Evolutionary conservation across 92 coral and sea anemone genomes (phyloP).

Genomic region (Phenganax marumi): DNA sequence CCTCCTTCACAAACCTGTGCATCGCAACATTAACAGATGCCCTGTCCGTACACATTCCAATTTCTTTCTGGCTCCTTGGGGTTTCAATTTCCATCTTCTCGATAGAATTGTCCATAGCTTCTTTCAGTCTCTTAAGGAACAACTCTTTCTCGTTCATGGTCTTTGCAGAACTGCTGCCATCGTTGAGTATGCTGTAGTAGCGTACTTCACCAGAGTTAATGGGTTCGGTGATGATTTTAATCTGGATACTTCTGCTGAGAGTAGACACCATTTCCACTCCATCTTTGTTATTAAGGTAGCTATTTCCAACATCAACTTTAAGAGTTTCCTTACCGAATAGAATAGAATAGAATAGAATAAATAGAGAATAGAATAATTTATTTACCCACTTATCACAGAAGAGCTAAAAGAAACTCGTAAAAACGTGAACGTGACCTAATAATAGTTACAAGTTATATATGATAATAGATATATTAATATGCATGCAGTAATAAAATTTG

Average conservation of each 20-base stretch:
- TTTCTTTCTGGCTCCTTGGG: not conserved
- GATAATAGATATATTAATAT: not conserved
- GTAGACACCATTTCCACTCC: not conserved
- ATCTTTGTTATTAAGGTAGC: constrained; percentile 12
- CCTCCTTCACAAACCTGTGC: constrained; percentile 7
- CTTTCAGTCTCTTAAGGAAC: constrained; percentile 16
- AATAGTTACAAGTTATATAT: not conserved
- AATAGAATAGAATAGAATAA: too few species aligned
- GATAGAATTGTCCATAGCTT: not conserved
- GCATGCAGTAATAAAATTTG: not conserved
- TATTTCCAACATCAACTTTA: not conserved
- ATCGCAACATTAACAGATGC: constrained; percentile 7
- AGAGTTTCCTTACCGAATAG: not conserved
- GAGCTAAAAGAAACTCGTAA: too few species aligned
- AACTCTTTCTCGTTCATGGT: constrained; percentile 10
- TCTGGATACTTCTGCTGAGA: not conserved
- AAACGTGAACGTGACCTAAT: too few species aligned
- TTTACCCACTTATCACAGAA: too few species aligned
- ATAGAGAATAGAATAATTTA: not conserved
- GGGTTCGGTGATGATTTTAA: constrained; percentile 9
- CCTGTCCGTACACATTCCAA: constrained; percentile 14
- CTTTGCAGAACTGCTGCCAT: constrained; percentile 24
- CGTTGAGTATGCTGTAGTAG: constrained; percentile 15
- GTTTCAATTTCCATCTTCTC: not conserved
- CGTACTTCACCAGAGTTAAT: not conserved